Evolutionary conservation across 2,888 invertebrate genomes (phyloP).

Genomic region (Nudaria mundana): DNA sequence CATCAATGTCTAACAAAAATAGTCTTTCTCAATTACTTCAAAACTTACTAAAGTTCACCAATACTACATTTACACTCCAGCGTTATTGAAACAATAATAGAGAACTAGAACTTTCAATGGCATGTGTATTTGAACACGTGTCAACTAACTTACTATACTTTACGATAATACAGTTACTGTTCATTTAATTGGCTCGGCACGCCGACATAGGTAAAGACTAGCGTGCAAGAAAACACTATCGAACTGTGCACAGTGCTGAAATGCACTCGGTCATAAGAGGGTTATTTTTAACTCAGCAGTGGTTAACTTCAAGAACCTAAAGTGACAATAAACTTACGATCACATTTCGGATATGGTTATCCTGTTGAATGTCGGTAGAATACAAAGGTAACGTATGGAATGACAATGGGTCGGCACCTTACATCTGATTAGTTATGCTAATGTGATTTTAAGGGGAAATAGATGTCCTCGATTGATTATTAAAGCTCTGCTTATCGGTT

Average conservation of each 20-base stretch:
- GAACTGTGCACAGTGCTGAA: slow-evolving; percentile 20
- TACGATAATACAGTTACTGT: slow-evolving; percentile 25
- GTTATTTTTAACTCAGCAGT: slow-evolving; percentile 28
- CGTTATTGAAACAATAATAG: too few species aligned
- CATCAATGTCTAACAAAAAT: too few species aligned
- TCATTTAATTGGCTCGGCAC: slow-evolving; percentile 50
- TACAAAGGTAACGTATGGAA: slow-evolving; percentile 20
- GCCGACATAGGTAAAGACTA: slow-evolving; percentile 23
- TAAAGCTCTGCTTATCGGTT: neutral
- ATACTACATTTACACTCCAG: too few species aligned
- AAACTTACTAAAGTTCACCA: too few species aligned
- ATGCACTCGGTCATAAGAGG: slow-evolving; percentile 7
- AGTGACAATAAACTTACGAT: slow-evolving; percentile 28
- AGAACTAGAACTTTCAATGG: neutral
- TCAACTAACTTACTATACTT: slow-evolving; percentile 33
- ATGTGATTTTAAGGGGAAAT: slow-evolving; percentile 10
- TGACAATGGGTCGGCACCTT: slow-evolving; percentile 19
- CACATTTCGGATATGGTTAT: slow-evolving; percentile 32
- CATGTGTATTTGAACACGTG: slow-evolving; percentile 8
- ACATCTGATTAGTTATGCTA: slow-evolving; percentile 18
- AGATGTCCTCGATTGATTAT: slow-evolving; percentile 5
- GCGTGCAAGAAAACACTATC: slow-evolving; percentile 44
- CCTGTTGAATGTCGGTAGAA: slow-evolving; percentile 21
- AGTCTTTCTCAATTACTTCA: too few species aligned
- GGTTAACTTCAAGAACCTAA: slow-evolving; percentile 25